Conservation (phyloP, 2,888 invertebrate species). For the Lomographa bimaculata region DNA sequence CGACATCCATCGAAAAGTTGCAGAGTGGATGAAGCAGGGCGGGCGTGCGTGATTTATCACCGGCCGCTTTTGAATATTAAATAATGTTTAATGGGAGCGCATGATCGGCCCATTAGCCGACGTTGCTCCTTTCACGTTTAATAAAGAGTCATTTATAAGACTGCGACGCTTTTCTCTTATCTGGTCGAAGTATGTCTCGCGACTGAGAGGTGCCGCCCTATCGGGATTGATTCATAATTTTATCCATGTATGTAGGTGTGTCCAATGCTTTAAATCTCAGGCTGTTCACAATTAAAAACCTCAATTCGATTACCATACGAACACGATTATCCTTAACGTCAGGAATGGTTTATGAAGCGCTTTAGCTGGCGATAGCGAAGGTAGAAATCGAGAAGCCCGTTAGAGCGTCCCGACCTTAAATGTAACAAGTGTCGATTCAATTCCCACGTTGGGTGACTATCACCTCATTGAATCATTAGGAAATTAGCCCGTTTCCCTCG, state of each 20-base stretch:
- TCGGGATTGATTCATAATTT: constrained; percentile 81
- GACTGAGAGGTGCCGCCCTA: constrained; percentile 81
- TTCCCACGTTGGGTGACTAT: constrained; percentile 69
- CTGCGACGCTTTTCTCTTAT: constrained; percentile 81
- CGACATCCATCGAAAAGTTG: constrained; percentile 70
- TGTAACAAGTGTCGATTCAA: constrained; percentile 46
- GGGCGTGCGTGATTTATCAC: constrained; percentile 81
- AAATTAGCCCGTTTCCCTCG: constrained; percentile 52
- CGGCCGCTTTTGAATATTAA: constrained; percentile 83
- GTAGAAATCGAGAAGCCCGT: constrained; percentile 1
- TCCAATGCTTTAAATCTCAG: constrained; percentile 45
- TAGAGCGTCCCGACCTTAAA: constrained; percentile 25
- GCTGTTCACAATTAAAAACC: constrained; percentile 50
- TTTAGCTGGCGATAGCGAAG: constrained; percentile 18
- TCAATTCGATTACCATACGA: constrained; percentile 47
- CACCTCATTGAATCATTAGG: constrained; percentile 68
- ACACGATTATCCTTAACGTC: constrained; percentile 35
- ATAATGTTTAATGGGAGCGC: constrained; percentile 84
- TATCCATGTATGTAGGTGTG: constrained; percentile 63
- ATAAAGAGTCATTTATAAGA: constrained; percentile 84
- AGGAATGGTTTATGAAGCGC: constrained; percentile 20
- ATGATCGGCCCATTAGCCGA: constrained; percentile 83
- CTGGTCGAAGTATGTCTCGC: constrained; percentile 78
- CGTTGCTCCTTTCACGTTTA: constrained; percentile 83
- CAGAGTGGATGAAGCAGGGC: constrained; percentile 77